Conservation (phyloP, 2,113 vertebrate species). For the Equus quagga region DNA sequence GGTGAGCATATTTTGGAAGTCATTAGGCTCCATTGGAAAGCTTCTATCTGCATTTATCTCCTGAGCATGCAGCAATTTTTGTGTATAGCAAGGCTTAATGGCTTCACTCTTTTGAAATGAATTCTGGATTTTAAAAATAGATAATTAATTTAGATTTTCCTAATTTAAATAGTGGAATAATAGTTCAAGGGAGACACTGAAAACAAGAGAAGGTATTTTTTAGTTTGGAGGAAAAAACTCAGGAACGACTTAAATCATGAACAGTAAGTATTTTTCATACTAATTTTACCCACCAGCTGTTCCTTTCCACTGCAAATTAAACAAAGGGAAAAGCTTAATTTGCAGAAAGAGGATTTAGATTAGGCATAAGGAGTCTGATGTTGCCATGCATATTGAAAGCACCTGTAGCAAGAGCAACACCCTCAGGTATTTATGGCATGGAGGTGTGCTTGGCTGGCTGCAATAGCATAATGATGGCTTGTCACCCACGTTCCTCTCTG, state of each 20-base stretch:
- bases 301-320: constrained; percentile 50
- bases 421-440: background rate
- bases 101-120: background rate
- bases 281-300: constrained; percentile 61
- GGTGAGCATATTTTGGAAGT: constrained; percentile 29
- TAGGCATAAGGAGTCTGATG: background rate
- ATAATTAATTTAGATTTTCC: background rate
- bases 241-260: constrained; percentile 50
- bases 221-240: background rate
- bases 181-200: background rate
- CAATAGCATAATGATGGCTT: background rate
- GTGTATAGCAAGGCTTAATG: background rate
- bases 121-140: constrained; percentile 22
- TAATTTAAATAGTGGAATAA: background rate
- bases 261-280: constrained; percentile 51
- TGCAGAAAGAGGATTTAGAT: constrained; percentile 28
- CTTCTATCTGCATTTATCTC: background rate
- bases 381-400: background rate
- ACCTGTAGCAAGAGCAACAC: background rate
- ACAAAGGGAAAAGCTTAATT: constrained; percentile 58
- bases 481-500: background rate
- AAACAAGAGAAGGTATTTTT: background rate
- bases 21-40: background rate
- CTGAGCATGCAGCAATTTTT: background rate
- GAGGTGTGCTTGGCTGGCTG: background rate